Percentiles rank a stretch among this genome's conserved stretches.
Evolutionary conservation across 2,888 invertebrate genomes (phyloP).

Genomic region (Drosophila paranaensis): DNA sequence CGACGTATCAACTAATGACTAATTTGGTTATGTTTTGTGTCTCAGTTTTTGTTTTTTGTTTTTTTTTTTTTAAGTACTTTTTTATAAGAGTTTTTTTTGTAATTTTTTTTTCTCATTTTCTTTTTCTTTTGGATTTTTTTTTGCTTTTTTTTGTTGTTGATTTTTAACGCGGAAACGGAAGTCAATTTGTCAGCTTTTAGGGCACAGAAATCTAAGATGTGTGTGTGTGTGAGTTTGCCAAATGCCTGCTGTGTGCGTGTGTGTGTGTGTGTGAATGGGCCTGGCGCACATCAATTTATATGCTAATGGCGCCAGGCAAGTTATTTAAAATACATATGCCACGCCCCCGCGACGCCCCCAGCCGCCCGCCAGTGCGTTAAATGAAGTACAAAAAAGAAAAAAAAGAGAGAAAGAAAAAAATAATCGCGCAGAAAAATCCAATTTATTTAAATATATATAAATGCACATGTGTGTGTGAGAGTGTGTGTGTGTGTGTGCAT

Average conservation of each 20-base stretch:
- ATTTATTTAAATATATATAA: conserved; percentile 67
- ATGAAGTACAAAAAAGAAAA: conserved; percentile 45
- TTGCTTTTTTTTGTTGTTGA: conserved; percentile 26
- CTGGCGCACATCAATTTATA: conserved; percentile 70
- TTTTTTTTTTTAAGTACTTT: conserved; percentile 60
- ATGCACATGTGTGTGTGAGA: conserved; percentile 29
- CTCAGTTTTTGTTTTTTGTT: conserved; percentile 15
- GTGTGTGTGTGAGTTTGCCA: conserved; percentile 40
- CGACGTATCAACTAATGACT: conserved; percentile 76
- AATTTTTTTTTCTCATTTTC: conserved; percentile 10
- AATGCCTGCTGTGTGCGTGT: conserved; percentile 47
- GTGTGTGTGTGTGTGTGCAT: neutral
- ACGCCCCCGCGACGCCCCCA: conserved; percentile 20
- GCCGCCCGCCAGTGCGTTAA: conserved; percentile 26
- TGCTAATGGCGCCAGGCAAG: conserved; percentile 70
- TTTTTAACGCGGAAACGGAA: conserved; percentile 70
- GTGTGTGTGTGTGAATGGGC: conserved; percentile 47
- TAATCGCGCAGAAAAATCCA: conserved; percentile 42
- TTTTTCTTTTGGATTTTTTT: conserved; percentile 26
- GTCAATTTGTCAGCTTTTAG: conserved; percentile 74
- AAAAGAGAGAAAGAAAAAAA: conserved; percentile 21
- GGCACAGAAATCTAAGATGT: conserved; percentile 33
- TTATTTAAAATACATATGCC: conserved; percentile 74
- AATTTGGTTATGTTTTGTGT: conserved; percentile 75
- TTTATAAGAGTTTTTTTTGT: conserved; percentile 27